Evolutionary conservation across 2,113 vertebrate species (phyloP).

Genomic region (Polyodon spathula): DNA sequence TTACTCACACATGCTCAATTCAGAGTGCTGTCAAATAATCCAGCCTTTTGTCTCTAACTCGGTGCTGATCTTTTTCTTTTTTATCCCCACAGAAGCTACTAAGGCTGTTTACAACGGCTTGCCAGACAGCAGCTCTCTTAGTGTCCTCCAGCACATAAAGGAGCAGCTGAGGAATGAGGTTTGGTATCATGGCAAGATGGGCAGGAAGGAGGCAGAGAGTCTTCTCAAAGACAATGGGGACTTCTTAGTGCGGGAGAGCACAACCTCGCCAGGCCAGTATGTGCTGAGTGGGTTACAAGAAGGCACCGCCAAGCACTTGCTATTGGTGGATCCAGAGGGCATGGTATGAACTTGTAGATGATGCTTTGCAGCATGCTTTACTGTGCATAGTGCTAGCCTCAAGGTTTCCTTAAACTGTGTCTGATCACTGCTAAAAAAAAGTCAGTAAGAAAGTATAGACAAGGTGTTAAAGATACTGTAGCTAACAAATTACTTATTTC

Average conservation of each 20-base stretch:
- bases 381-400: too few species aligned
- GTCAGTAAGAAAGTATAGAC: too few species aligned
- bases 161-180: conserved; percentile 64
- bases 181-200: conserved; percentile 83
- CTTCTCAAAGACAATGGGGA: conserved; percentile 76
- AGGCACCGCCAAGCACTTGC: conserved; percentile 73
- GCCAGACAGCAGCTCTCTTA: conserved; percentile 30
- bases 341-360: conserved; percentile 55
- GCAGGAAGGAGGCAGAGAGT: conserved; percentile 72
- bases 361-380: not conserved
- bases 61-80: conserved; percentile 23
- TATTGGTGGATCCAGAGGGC: conserved; percentile 84
- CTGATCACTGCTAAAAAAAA: too few species aligned
- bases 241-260: conserved; percentile 84
- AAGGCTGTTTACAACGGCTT: conserved; percentile 45
- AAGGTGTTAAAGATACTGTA: too few species aligned
- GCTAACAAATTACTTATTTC: too few species aligned
- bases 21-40: conserved; percentile 3
- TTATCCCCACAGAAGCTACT: conserved; percentile 39
- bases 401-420: too few species aligned
- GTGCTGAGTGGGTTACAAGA: conserved; percentile 83
- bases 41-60: not conserved
- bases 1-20: not conserved
- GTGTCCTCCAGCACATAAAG: conserved; percentile 41
- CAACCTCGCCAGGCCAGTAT: conserved; percentile 74